Base-by-base conservation (phyloP, 1,140 invertebrate genomes). In the Calliopsis andreniformis region DNA sequence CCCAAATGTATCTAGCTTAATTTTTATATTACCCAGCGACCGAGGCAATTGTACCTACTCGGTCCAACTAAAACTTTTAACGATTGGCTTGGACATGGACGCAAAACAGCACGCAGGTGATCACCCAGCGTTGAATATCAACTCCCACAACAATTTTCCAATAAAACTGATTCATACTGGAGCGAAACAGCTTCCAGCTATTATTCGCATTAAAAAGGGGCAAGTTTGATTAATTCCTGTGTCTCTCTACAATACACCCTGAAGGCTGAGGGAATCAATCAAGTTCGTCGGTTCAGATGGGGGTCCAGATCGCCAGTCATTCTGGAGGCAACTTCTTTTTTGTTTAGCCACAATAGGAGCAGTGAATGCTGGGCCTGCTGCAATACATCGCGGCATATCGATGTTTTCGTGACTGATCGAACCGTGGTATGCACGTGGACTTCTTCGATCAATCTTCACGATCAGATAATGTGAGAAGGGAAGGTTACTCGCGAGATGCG, bases 221-320 rank as follows among this genome's bases (percentile, higher is more conserved):
- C 5, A 8, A 7, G 16, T 66, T 23, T 45, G 28, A 73, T 45
- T 62, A 63, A 63, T 71, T 63, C 30, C 32, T 51, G 3, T 7
- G 35, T 23, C 30, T 43, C 12, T 10, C 12, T 63, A 16, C 18
- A 35, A 63, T 71, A 30, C 4, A 20, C 3, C 1, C 18, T 8
- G 6, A 8, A n/a, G 43, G 10, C 32, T 14, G 0, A 5, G 14
- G 28, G 39, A 49, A 63, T 49, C 23, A 28, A 63, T 71, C 30
- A 28, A 2, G 0, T 6, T 0, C 8, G 55, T 25, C n/a, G 20
- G 12, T 32, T n/a, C 8, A 30, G 1, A 14, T 3, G 16, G 32
- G 30, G 7, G 25, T 8, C 16, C 10, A 39, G 14, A 25, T 23
- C 25, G 3, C 10, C 7, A 12, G 20, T 1, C 6, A 28, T 62